Percentiles rank a stretch among this genome's conserved stretches.
These are phyloP conservation scores for Saccopteryx leptura DNA, from an alignment of 2,113 vertebrate genomes.

Conservation along the genomic window DNA sequence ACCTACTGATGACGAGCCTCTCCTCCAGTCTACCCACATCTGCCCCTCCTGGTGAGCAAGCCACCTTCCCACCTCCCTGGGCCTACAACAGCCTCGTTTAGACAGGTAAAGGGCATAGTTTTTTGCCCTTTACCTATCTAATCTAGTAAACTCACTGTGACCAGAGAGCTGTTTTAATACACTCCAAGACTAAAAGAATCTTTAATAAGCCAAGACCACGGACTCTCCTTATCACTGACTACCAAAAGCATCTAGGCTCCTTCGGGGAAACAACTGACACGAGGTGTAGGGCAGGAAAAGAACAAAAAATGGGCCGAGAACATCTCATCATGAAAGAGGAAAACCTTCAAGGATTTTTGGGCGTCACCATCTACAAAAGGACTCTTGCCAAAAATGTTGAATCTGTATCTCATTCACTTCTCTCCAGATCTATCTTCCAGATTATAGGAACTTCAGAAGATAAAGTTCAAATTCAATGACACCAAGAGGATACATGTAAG, in stretches of 20 bases:
- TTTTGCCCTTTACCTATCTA: not conserved
- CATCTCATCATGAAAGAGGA: not conserved
- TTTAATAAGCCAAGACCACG: not conserved
- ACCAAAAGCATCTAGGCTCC: not conserved
- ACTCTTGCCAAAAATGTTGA: not conserved
- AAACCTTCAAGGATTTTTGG: not conserved
- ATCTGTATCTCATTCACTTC: not conserved
- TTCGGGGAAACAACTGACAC: not conserved
- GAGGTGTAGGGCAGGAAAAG: not conserved
- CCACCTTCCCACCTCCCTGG: not conserved
- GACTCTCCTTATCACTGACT: not conserved
- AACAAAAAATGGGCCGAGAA: not conserved
- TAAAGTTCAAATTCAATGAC: not conserved
- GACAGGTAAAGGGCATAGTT: too few species aligned
- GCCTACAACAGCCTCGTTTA: not conserved
- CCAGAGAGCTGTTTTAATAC: not conserved
- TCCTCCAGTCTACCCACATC: fast-evolving
- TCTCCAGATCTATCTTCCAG: conserved; percentile 9
- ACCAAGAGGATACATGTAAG: conserved; percentile 24
- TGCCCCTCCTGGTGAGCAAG: not conserved
- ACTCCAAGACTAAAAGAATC: not conserved
- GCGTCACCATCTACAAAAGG: not conserved
- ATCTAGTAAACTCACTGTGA: not conserved
- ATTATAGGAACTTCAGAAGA: not conserved
- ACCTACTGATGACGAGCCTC: not conserved